Base-by-base conservation (phyloP, 2,797 vertebrate species). In the Todus mexicanus region DNA sequence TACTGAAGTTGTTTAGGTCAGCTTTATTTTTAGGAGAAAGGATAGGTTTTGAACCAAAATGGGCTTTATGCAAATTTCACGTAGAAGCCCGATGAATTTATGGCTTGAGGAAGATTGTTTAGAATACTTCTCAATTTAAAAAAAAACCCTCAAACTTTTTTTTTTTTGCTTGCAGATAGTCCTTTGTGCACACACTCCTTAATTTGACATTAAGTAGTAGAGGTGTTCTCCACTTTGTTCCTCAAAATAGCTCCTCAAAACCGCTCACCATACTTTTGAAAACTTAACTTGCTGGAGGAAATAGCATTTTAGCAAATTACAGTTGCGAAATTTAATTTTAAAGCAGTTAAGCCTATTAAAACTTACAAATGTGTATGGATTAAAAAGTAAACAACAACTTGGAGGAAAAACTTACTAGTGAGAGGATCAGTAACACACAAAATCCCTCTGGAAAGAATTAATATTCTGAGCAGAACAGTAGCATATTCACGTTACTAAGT, bases 241-340 rank as follows among this genome's bases (percentile, higher is more conserved):
- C 31, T 92, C 42, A 18, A 13, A 45, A 15, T 9, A 69, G n/a
- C 23, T 35, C 7, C 26, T 61, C 26, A 9, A 43, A 72, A 72
- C 0, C 22, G 18, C 27, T 56, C n/a, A 5, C 45, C 2, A 0
- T 6, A 1, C 31, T 35, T 63, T 38, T 76, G 43, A 42, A 68
- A 74, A 17, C 2, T 21, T 6, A 4, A 11, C 56, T 78, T 82
- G 33, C 31, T 42, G 15, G 29, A 35, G 7, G 54, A 86, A n/a
- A 7, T 3, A 11, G 2, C 10, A 6, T 42, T 92, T 71, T 26
- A 80, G 40, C 50, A 87, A 48, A 35, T 15, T 4, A 6, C 72
- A 72, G 78, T 10, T 6, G 38, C 42, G 42, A 31, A 3, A 37
- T 45, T 20, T 5, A 12, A 50, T 59, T 77, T 72, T 11, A 35